phyloP scores from a whole-genome alignment of 1,140 invertebrate genomes.

The Vollenhovia emeryi region DNA sequence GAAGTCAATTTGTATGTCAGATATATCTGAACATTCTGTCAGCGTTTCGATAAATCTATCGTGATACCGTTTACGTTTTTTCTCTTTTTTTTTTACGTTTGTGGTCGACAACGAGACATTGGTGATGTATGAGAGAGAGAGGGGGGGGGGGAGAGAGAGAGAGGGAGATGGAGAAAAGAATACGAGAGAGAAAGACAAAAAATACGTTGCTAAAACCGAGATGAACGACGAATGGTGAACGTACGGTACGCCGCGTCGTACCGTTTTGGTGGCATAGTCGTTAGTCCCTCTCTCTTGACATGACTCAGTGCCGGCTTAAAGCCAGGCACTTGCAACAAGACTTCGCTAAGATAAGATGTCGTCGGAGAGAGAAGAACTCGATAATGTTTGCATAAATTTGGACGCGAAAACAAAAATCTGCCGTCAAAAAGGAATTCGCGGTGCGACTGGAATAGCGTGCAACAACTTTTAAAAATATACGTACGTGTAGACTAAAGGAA shows the following conservation, averaged over 20 bases:
- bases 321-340: not conserved
- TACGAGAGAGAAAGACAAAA: conserved; percentile 35
- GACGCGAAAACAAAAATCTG: not conserved
- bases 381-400: not conserved
- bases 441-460: not conserved
- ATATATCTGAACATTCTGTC: not conserved
- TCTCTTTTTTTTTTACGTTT: conserved; percentile 12
- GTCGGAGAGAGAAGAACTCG: not conserved
- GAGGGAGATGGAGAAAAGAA: conserved; percentile 17
- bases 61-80: not conserved
- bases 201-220: conserved; percentile 66
- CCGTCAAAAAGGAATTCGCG: not conserved
- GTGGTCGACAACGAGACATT: conserved; percentile 27
- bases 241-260: conserved; percentile 69
- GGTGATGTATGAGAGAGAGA: conserved; percentile 12
- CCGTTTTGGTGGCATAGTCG: conserved; percentile 67
- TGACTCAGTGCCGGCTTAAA: conserved; percentile 65
- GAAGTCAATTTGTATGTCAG: not conserved
- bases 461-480: not conserved
- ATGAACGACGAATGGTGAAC: conserved; percentile 70
- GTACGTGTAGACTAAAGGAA: not conserved
- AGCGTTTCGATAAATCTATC: not conserved
- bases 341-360: not conserved
- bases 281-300: conserved; percentile 67
- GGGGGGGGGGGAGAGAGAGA: not conserved